A percentile compares a stretch with the other conserved stretches of the same genome.
These are phyloP conservation scores for Temnothorax ravouxi DNA, from an alignment of 2,888 invertebrate genomes.

Conservation along the genomic window DNA sequence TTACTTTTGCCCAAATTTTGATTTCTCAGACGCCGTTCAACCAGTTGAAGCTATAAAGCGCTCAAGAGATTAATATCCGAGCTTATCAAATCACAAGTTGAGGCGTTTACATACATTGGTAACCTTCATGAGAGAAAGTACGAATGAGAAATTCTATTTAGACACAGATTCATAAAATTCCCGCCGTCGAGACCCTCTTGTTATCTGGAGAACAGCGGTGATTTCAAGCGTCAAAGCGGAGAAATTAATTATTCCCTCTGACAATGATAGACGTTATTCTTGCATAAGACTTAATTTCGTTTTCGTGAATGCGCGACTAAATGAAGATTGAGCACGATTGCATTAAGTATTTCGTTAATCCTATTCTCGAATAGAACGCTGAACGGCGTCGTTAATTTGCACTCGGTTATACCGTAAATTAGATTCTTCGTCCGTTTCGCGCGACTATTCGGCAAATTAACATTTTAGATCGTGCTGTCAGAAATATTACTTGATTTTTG, in stretches of 20 bases:
- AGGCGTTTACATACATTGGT: conserved; percentile 15
- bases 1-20: background rate
- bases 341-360: conserved; percentile 57
- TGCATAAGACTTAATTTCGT: conserved; percentile 54
- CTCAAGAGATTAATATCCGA: conserved; percentile 18
- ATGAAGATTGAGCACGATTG: conserved; percentile 58
- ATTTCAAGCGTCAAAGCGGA: conserved; percentile 45
- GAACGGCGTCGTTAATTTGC: conserved; percentile 51
- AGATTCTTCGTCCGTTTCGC: conserved; percentile 34
- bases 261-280: conserved; percentile 58
- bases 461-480: conserved; percentile 42
- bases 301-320: conserved; percentile 48
- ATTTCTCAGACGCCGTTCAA: background rate
- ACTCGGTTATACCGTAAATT: conserved; percentile 41
- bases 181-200: conserved; percentile 43
- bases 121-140: conserved; percentile 20
- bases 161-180: conserved; percentile 49
- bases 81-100: conserved; percentile 31
- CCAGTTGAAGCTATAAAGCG: background rate
- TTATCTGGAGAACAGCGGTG: conserved; percentile 47
- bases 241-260: conserved; percentile 52
- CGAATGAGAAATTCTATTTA: conserved; percentile 49
- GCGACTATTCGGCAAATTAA: conserved; percentile 48
- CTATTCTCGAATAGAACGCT: conserved; percentile 42
- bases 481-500: conserved; percentile 31